phyloP scores from a whole-genome alignment of 2,888 invertebrate species.

The Eristalis intricaria region DNA sequence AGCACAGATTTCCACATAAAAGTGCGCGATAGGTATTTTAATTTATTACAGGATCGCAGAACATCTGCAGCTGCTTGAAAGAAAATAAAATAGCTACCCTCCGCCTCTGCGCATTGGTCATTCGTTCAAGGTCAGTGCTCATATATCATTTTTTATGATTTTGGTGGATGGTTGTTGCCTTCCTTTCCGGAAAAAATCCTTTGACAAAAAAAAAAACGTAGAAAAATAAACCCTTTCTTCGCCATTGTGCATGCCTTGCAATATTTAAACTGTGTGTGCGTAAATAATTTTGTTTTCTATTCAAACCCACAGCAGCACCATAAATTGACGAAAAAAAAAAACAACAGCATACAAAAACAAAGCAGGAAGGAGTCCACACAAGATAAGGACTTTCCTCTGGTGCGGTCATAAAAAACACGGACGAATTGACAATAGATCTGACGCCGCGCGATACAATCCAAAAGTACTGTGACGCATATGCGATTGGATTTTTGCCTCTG shows the following conservation, averaged over 20 bases:
- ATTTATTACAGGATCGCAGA: background rate
- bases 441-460: constrained; percentile 44
- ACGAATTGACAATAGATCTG: constrained; percentile 67
- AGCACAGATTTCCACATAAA: background rate
- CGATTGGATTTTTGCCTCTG: constrained; percentile 51
- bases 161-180: constrained; percentile 35
- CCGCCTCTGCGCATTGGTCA: constrained; percentile 52
- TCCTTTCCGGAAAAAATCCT: constrained; percentile 38
- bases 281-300: constrained; percentile 72
- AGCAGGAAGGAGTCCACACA: constrained; percentile 30
- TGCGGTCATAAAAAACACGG: constrained; percentile 64
- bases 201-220: constrained; percentile 5
- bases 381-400: constrained; percentile 66
- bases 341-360: background rate
- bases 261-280: constrained; percentile 68
- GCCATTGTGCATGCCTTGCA: constrained; percentile 61
- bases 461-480: constrained; percentile 47
- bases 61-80: constrained; percentile 54
- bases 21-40: background rate
- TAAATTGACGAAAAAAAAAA: constrained; percentile 50
- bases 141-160: constrained; percentile 67
- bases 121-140: constrained; percentile 69
- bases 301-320: constrained; percentile 67
- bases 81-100: constrained; percentile 42
- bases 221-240: constrained; percentile 64